phyloP scores from a whole-genome alignment of 2,888 invertebrate species.

The Schrankia costaestrigalis region DNA sequence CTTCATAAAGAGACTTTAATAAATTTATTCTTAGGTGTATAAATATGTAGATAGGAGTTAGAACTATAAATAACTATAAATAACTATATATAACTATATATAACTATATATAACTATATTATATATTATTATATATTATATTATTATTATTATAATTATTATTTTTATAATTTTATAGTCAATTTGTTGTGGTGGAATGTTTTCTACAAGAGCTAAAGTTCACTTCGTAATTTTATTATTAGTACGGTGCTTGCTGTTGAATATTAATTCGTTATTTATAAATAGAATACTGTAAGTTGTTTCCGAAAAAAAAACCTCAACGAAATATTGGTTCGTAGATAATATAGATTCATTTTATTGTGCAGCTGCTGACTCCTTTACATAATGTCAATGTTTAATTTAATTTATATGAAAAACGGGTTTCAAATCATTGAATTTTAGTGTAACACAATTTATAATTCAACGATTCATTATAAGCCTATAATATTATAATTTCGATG shows the following conservation, averaged over 20 bases:
- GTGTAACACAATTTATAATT: constrained; percentile 40
- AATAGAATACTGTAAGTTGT: constrained; percentile 42
- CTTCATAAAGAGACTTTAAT: constrained; percentile 66
- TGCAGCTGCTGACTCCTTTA: constrained; percentile 41
- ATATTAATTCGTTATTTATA: constrained; percentile 60
- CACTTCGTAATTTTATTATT: constrained; percentile 65
- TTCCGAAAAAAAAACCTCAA: constrained; percentile 56
- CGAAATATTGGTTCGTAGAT: constrained; percentile 55
- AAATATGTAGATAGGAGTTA: constrained; percentile 71
- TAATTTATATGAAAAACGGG: constrained; percentile 45
- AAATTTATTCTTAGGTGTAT: constrained; percentile 58
- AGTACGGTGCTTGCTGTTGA: constrained; percentile 76
- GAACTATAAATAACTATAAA: no score
- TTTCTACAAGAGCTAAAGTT: constrained; percentile 73
- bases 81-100: no score
- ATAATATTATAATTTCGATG: constrained; percentile 40
- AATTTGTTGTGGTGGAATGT: constrained; percentile 75
- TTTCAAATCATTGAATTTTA: constrained; percentile 71
- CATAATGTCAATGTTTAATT: constrained; percentile 47
- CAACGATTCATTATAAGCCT: constrained; percentile 54
- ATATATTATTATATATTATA: no score
- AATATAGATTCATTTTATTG: constrained; percentile 41
- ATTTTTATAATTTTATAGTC: no score
- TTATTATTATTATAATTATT: no score
- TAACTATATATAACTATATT: no score